These are phyloP conservation scores for Hirtodrosophila confusa DNA, from an alignment of 2,888 invertebrate species.

Conservation along the genomic window DNA sequence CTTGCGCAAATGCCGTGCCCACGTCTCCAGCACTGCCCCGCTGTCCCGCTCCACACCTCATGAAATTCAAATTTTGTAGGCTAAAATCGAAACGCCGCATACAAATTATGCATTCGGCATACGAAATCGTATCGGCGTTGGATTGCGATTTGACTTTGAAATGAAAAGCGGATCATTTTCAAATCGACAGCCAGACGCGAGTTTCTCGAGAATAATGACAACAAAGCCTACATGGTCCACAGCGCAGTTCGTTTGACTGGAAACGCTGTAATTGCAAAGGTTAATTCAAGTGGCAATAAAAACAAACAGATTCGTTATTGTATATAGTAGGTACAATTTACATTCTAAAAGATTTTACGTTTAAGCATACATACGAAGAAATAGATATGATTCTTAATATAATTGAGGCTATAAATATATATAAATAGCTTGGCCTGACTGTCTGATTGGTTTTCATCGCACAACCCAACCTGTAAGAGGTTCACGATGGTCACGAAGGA, in stretches of 20 bases:
- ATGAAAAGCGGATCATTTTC: conserved; percentile 33
- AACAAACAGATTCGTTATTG: too few relatives aligned
- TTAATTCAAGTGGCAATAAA: conserved; percentile 3
- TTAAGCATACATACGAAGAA: too few relatives aligned
- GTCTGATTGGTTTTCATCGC: too few relatives aligned
- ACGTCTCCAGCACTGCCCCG: conserved; percentile 7
- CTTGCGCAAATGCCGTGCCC: conserved; percentile 46
- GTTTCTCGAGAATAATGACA: conserved; percentile 15
- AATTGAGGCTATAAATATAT: too few relatives aligned
- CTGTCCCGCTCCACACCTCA: conserved; percentile 21
- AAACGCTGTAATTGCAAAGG: not conserved
- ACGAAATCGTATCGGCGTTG: conserved; percentile 26
- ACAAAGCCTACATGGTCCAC: not conserved
- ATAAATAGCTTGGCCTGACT: too few relatives aligned
- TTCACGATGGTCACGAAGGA: too few relatives aligned
- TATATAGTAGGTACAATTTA: too few relatives aligned
- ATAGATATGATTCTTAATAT: too few relatives aligned
- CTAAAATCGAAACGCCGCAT: conserved; percentile 28
- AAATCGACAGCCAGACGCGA: conserved; percentile 12
- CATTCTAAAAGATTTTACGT: too few relatives aligned
- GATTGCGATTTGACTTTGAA: conserved; percentile 49
- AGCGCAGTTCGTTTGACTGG: not conserved
- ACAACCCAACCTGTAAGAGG: too few relatives aligned
- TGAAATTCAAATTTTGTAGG: conserved; percentile 59
- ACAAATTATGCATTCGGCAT: conserved; percentile 54